Evolutionary conservation across 1,140 invertebrate species (phyloP).

Genomic region (Hermetia illucens): DNA sequence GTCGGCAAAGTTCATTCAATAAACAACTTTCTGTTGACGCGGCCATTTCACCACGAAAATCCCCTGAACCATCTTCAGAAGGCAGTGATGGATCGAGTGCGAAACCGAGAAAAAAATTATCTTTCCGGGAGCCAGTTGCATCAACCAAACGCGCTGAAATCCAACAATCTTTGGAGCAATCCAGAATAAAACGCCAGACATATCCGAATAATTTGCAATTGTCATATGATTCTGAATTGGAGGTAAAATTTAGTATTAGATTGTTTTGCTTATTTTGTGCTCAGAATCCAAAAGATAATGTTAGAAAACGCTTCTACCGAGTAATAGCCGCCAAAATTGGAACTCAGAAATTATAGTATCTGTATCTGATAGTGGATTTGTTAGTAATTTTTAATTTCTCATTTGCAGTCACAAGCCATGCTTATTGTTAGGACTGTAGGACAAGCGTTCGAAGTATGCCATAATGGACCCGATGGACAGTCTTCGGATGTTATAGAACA

Average conservation of each 20-base stretch:
- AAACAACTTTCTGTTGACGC: not conserved
- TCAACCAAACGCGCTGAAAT: too few species aligned
- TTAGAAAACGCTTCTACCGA: too few species aligned
- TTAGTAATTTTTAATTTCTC: constrained; percentile 14
- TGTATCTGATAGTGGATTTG: too few species aligned
- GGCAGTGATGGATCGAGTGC: constrained; percentile 28
- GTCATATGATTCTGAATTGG: too few species aligned
- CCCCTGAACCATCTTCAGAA: not conserved
- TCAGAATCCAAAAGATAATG: too few species aligned
- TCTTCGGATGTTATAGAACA: constrained; percentile 36
- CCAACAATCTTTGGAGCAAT: too few species aligned
- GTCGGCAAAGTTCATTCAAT: not conserved
- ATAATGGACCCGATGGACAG: constrained; percentile 59
- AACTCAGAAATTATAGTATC: too few species aligned
- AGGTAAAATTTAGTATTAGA: too few species aligned
- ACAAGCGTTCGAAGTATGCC: constrained; percentile 98
- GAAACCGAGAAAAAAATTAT: constrained; percentile 67
- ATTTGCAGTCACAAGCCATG: constrained; percentile 92
- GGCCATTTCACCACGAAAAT: not conserved
- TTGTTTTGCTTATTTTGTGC: too few species aligned
- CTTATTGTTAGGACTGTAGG: constrained; percentile 93
- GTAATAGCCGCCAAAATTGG: not conserved
- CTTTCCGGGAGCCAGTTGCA: constrained; percentile 65
- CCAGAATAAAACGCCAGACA: too few species aligned
- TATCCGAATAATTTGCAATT: too few species aligned